A percentile compares a stretch with the other conserved stretches of the same genome.
Evolutionary conservation across 2,888 invertebrate genomes (phyloP).

Genomic region (Amphiduros pacificus): DNA sequence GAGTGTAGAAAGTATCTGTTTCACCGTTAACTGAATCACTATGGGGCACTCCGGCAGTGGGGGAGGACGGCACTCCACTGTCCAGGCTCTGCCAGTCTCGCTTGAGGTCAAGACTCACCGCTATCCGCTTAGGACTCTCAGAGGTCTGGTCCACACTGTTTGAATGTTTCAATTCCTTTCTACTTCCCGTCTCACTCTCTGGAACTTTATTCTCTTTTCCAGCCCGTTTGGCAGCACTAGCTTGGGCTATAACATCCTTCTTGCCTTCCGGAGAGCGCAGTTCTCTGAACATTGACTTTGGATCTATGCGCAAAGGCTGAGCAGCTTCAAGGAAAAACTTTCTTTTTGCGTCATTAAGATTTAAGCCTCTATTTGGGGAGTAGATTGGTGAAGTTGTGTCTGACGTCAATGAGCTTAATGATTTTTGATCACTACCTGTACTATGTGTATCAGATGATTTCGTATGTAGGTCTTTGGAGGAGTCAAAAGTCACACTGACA

Average conservation of each 20-base stretch:
- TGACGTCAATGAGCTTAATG: background rate
- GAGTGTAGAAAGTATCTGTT: conserved; percentile 41
- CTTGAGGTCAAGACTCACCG: conserved; percentile 9
- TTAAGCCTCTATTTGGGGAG: conserved; percentile 4
- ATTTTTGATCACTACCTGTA: conserved; percentile 5
- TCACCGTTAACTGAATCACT: conserved; percentile 18
- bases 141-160: conserved; percentile 11
- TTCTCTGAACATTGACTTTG: conserved; percentile 11
- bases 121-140: background rate
- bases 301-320: conserved; percentile 34
- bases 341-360: conserved; percentile 29
- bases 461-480: background rate
- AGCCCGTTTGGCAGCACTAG: conserved; percentile 3
- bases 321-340: conserved; percentile 32
- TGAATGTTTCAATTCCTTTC: conserved; percentile 31
- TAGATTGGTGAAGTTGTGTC: background rate
- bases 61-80: conserved; percentile 16
- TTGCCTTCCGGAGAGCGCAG: conserved; percentile 3
- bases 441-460: background rate
- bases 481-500: background rate
- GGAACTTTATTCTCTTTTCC: background rate
- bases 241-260: background rate
- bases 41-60: conserved; percentile 20
- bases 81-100: conserved; percentile 17
- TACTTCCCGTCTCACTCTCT: background rate